Evolutionary conservation across 1,140 invertebrate genomes (phyloP).

Genomic region (Penaeus chinensis): DNA sequence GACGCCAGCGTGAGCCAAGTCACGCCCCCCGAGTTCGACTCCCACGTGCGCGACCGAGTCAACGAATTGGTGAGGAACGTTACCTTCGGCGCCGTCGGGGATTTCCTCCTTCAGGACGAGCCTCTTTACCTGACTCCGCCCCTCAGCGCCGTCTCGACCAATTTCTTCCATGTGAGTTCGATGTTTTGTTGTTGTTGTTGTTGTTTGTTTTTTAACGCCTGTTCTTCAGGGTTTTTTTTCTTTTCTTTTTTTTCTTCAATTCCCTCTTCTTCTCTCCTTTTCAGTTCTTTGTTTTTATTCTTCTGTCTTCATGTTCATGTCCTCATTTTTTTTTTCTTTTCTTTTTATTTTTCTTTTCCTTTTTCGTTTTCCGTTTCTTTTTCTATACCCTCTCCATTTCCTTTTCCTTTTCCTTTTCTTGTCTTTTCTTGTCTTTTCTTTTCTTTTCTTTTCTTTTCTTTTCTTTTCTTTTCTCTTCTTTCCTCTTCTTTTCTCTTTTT

Average conservation of each 20-base stretch:
- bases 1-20: constrained; percentile 26
- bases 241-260: neutral
- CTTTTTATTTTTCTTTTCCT: too few species aligned
- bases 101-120: constrained; percentile 30
- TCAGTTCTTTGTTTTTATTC: neutral
- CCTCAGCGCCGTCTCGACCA: constrained; percentile 43
- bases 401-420: too few species aligned
- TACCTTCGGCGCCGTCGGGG: neutral
- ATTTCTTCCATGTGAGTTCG: constrained; percentile 41
- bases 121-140: constrained; percentile 42
- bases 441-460: too few species aligned
- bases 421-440: too few species aligned
- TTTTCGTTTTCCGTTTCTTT: too few species aligned
- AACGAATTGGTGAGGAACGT: constrained; percentile 32
- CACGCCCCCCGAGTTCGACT: constrained; percentile 11
- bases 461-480: too few species aligned
- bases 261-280: neutral
- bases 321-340: neutral
- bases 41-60: constrained; percentile 19
- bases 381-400: too few species aligned
- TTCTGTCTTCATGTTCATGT: neutral
- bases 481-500: too few species aligned
- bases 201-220: too few species aligned
- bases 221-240: neutral
- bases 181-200: neutral